Evolutionary conservation across 2,113 vertebrate genomes (phyloP), one percentile per base, ranked within the genome.

Genomic region (Colossoma macropomum): DNA sequence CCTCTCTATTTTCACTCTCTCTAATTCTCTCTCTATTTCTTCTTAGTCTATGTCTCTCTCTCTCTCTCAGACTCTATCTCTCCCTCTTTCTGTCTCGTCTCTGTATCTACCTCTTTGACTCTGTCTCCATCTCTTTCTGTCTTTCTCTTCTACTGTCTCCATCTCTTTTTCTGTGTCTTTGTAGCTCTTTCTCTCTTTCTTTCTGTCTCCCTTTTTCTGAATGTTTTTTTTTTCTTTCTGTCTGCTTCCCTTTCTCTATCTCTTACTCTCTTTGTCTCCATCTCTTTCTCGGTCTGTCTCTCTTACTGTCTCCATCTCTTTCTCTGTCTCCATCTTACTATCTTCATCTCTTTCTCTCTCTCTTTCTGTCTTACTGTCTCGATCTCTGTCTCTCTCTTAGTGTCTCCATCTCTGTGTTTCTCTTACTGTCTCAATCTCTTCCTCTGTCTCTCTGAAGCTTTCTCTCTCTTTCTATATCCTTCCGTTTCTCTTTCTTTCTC

Each of bases 31-130:
- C 28, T 63, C 50, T 28, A 30, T 45, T 41, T 75, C 78, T 56
- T 45, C n/a, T n/a, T n/a, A n/a, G n/a, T n/a, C n/a, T n/a, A n/a
- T n/a, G n/a, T n/a, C n/a, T 27, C 60, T 32, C 25, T 28, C 25
- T 28, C 65, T 41, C 71, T 30, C 69, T 63, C 15, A 21, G 52
- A 52, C 68, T 79, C 34, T 50, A 45, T 68, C 30, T 19, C 41
- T 56, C 56, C n/a, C 28, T 70, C 41, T 21, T 30, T 50, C 38
- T 75, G 68, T 34, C 52, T 34, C 38, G n/a, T 32, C 21, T 34
- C 72, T 41, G 41, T 28, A 50, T 56, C 23, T 28, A 45, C 59
- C 71, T 79, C 28, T 56, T 78, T 81, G 60, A 45, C 16, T 52
- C 50, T 52, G 16, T 52, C 16, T 52, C 50, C 13, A 7, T 52